Conservation (phyloP, 53 echinoderm and acorn worm species). For the Stichopus horrens region DNA sequence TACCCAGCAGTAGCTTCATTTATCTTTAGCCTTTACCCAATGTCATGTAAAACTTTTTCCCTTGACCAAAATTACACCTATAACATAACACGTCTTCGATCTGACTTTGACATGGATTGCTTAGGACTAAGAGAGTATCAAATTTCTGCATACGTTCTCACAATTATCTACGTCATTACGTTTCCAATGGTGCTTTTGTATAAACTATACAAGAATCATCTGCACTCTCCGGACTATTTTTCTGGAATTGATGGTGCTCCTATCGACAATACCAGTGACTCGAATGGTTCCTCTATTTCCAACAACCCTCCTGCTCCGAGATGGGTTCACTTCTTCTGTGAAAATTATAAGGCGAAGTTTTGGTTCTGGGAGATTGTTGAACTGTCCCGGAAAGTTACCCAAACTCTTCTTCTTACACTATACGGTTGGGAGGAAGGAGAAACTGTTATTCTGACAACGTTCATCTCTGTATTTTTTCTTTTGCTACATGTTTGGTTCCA, state of each 20-base stretch:
- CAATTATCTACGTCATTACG: conserved; percentile 52
- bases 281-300: no score
- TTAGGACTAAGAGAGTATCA: conserved; percentile 13
- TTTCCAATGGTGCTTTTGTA: conserved; percentile 50
- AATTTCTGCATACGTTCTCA: conserved; percentile 43
- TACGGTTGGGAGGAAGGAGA: neutral
- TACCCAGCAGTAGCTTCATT: conserved; percentile 51
- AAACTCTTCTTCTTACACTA: neutral
- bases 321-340: neutral
- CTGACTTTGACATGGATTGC: no score
- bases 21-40: conserved; percentile 50
- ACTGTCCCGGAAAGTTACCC: no score
- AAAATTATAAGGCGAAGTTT: neutral
- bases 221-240: neutral
- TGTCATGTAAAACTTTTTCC: no score
- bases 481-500: neutral
- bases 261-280: neutral
- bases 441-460: no score
- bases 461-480: neutral
- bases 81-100: no score
- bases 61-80: no score
- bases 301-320: neutral
- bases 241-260: neutral
- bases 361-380: conserved; percentile 17
- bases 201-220: conserved; percentile 20